Conservation (phyloP, 2,113 vertebrate species). For the Formicarius rufipectus region DNA sequence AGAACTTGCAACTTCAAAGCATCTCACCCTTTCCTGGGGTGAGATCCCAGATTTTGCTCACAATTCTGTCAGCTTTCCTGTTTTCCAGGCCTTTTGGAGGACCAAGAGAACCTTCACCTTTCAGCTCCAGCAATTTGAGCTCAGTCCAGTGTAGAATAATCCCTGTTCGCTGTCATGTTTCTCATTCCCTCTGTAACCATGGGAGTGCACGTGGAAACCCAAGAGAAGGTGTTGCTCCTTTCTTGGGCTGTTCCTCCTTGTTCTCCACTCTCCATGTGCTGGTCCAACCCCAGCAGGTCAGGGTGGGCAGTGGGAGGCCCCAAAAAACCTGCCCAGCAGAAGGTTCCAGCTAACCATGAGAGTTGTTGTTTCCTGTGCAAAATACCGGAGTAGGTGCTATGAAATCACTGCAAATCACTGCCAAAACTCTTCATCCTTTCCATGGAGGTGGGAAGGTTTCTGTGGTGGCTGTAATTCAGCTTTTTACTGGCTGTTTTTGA, state of each 20-base stretch:
- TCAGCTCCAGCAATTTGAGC: background rate
- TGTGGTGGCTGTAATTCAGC: background rate
- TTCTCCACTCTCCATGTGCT: background rate
- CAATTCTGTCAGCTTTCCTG: background rate
- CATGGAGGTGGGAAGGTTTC: background rate
- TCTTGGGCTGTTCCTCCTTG: background rate
- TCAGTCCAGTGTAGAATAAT: background rate
- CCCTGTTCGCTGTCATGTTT: background rate
- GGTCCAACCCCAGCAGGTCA: background rate
- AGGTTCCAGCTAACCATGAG: background rate
- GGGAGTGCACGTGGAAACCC: background rate
- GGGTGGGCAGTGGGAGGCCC: fast-evolving
- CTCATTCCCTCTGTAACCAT: background rate
- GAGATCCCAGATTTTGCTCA: background rate
- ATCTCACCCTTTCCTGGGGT: background rate
- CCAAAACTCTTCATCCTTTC: background rate
- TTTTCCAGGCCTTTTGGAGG: background rate
- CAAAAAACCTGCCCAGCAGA: background rate
- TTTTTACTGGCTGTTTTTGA: background rate
- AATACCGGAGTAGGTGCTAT: background rate
- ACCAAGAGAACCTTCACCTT: background rate
- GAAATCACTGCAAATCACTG: background rate
- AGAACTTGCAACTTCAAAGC: background rate
- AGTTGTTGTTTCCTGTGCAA: background rate
- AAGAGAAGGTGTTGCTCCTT: background rate